These are phyloP conservation scores for Speoplatyrhinus poulsoni DNA, from an alignment of 2,113 vertebrate species.

Conservation along the genomic window DNA sequence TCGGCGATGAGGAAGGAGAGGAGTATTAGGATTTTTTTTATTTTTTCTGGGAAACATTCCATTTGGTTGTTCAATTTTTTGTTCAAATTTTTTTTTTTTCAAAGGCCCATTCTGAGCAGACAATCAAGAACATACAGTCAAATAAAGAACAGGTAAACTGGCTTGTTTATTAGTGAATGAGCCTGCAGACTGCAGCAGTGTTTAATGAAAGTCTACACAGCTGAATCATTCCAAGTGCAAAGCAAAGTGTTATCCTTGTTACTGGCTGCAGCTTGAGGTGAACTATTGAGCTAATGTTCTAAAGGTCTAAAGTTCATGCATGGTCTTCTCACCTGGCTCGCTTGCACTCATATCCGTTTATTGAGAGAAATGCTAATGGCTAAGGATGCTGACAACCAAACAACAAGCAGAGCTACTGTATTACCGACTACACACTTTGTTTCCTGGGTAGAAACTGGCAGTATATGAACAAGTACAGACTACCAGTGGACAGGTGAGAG, in stretches of 20 bases:
- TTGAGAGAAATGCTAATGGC: slow-evolving; percentile 34
- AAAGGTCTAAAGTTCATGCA: background rate
- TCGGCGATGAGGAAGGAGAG: no score
- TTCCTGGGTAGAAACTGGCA: slow-evolving; percentile 19
- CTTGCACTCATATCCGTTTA: no score
- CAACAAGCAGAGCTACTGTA: slow-evolving; percentile 21
- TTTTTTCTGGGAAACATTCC: no score
- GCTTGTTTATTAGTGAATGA: background rate
- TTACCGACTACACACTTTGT: slow-evolving; percentile 33
- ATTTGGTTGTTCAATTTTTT: no score
- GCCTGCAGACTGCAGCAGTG: slow-evolving; percentile 22
- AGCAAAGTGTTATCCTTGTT: background rate
- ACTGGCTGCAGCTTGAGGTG: slow-evolving; percentile 25
- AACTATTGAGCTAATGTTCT: slow-evolving; percentile 54
- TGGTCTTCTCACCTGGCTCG: no score
- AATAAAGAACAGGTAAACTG: slow-evolving; percentile 13
- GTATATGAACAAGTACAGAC: background rate
- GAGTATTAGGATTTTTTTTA: no score
- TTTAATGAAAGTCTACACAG: slow-evolving; percentile 56
- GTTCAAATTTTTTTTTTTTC: no score
- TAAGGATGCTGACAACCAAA: slow-evolving; percentile 54
- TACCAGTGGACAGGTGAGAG: slow-evolving; percentile 34
- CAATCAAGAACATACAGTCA: slow-evolving; percentile 13
- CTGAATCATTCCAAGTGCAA: background rate
- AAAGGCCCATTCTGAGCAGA: slow-evolving; percentile 8